Evolutionary conservation across 23 tunicate genomes (phyloP).

Genomic region (Diplosoma virens): DNA sequence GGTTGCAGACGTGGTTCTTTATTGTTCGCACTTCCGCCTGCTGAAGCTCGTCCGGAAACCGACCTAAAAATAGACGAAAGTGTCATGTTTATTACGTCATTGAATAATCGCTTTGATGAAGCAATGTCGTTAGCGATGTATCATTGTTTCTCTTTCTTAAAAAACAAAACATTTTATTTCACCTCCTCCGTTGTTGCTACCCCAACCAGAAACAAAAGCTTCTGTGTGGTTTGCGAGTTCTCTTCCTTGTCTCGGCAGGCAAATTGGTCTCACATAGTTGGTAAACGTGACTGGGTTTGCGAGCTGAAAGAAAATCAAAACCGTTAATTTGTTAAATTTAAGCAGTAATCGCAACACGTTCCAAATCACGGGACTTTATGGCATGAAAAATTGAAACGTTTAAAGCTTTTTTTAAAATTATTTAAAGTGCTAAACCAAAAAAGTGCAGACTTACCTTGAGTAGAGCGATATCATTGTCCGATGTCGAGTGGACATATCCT

Average conservation of each 20-base stretch:
- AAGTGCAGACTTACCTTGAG: slow-evolving; percentile 9
- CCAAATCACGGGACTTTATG: too few species aligned
- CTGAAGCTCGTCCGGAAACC: slow-evolving; percentile 16
- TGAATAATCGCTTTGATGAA: too few species aligned
- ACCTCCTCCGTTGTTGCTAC: not conserved
- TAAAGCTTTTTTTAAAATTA: too few species aligned
- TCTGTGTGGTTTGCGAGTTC: not conserved
- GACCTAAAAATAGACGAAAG: not conserved
- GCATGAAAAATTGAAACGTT: too few species aligned
- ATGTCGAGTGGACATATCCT: not conserved
- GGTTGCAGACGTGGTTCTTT: slow-evolving; percentile 16
- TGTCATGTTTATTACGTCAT: not conserved
- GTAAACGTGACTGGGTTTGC: slow-evolving; percentile 20
- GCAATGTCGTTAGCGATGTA: too few species aligned
- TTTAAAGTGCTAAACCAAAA: too few species aligned
- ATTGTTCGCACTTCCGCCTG: slow-evolving; percentile 34
- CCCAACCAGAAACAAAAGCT: slow-evolving; percentile 56
- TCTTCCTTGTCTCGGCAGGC: slow-evolving; percentile 25
- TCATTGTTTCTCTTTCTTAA: not conserved
- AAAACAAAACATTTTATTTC: not conserved
- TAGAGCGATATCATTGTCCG: slow-evolving; percentile 17
- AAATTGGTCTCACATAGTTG: slow-evolving; percentile 33
- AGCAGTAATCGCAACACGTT: too few species aligned
- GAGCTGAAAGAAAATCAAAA: slow-evolving; percentile 13
- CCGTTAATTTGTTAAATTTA: too few species aligned